These are phyloP conservation scores for Parazoanthus atlanticus DNA, from an alignment of 92 coral and sea anemone species.

Conservation along the genomic window DNA sequence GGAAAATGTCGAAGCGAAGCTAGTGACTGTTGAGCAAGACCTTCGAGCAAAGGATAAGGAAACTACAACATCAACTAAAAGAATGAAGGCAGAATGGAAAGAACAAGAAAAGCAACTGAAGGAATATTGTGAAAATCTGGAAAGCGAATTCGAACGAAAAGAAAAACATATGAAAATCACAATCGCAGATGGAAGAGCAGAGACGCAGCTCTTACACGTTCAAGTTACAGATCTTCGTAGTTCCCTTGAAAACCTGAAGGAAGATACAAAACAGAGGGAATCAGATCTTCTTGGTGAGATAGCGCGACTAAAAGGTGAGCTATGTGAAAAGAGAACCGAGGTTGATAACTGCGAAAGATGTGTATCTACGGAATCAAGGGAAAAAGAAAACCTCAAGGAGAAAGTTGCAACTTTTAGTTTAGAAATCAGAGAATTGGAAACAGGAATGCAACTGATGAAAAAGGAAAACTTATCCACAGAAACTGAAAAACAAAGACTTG, in stretches of 20 bases:
- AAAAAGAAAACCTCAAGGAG: constrained; percentile 12
- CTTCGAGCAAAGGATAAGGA: constrained; percentile 8
- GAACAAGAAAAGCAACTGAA: constrained; percentile 11
- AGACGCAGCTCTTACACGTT: constrained; percentile 23
- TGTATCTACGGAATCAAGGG: constrained; percentile 13
- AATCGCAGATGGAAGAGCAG: constrained; percentile 19
- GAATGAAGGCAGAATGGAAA: background rate
- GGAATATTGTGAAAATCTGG: constrained; percentile 22
- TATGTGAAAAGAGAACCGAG: background rate
- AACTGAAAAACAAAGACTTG: background rate
- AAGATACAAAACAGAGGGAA: background rate
- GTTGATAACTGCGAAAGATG: constrained; percentile 6
- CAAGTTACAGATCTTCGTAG: constrained; percentile 28
- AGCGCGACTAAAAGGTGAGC: constrained; percentile 6
- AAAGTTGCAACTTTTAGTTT: background rate
- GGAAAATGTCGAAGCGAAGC: constrained; percentile 19
- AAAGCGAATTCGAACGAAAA: background rate
- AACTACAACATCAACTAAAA: background rate
- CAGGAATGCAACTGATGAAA: background rate
- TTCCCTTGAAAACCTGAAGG: constrained; percentile 26
- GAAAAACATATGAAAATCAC: constrained; percentile 26
- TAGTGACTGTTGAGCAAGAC: constrained; percentile 26
- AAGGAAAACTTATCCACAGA: background rate
- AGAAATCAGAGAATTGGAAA: constrained; percentile 6
- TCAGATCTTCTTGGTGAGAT: constrained; percentile 21